Evolutionary conservation across 2,888 invertebrate species (phyloP).

Genomic region (Monochamus alternatus): DNA sequence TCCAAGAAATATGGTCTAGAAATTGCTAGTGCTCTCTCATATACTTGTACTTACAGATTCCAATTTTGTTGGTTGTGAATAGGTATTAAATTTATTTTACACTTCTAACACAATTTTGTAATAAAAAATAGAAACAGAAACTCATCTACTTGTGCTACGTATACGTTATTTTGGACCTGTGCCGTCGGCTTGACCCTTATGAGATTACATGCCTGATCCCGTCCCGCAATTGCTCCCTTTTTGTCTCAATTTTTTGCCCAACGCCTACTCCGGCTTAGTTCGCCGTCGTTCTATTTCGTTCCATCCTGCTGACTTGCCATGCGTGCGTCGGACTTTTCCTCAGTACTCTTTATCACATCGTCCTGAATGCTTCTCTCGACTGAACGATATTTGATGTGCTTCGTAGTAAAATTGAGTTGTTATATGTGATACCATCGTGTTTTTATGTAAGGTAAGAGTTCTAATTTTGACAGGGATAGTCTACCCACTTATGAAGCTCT

Average conservation of each 20-base stretch:
- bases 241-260: neutral
- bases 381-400: neutral
- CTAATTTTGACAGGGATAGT: neutral
- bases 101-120: no score
- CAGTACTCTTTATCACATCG: conserved; percentile 11
- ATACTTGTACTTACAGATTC: no score
- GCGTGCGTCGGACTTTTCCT: neutral
- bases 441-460: neutral
- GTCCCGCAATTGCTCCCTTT: neutral
- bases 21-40: no score
- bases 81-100: no score
- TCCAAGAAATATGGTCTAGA: no score
- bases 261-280: neutral
- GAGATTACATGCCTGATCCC: neutral
- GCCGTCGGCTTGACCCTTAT: conserved; percentile 14
- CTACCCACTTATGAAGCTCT: neutral
- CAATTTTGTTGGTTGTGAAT: no score
- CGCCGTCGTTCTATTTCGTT: neutral
- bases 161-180: neutral
- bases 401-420: neutral
- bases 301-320: no score
- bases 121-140: no score
- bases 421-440: neutral
- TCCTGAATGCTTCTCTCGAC: neutral
- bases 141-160: no score